These are phyloP conservation scores for Rhagoletis zephyria DNA, from an alignment of 1,140 invertebrate genomes.

Conservation along the genomic window DNA sequence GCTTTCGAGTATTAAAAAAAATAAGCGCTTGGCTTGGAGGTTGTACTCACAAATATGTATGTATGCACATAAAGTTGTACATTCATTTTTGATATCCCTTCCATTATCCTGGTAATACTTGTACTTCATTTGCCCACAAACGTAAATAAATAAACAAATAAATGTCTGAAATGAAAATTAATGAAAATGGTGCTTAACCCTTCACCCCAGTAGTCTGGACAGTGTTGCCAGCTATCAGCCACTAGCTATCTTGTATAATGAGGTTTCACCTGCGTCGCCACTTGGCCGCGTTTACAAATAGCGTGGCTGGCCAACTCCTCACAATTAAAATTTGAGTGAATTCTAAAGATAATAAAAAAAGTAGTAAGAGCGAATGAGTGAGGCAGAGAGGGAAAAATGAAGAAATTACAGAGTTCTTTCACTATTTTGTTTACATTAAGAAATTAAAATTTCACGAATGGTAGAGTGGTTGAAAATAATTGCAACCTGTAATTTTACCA, in stretches of 20 bases:
- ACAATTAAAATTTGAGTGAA: neutral
- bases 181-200: slow-evolving; percentile 31
- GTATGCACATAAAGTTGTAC: too few species aligned
- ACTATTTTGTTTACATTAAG: neutral
- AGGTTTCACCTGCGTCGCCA: neutral
- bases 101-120: neutral
- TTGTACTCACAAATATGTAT: too few species aligned
- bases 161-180: slow-evolving; percentile 42
- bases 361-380: neutral
- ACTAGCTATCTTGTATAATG: neutral
- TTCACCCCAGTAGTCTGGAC: neutral
- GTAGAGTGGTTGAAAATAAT: neutral
- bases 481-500: neutral
- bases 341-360: neutral
- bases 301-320: neutral
- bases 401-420: neutral
- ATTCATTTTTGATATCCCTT: neutral
- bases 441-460: neutral
- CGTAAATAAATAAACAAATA: slow-evolving; percentile 42
- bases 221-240: neutral
- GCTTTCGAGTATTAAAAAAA: neutral
- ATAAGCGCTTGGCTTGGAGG: neutral
- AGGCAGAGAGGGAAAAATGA: too few species aligned
- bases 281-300: slow-evolving; percentile 1
- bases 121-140: slow-evolving; percentile 7